Evolutionary conservation across 2,797 vertebrate genomes (phyloP), one percentile per base, ranked within the genome.

Genomic region (Chanos chanos): DNA sequence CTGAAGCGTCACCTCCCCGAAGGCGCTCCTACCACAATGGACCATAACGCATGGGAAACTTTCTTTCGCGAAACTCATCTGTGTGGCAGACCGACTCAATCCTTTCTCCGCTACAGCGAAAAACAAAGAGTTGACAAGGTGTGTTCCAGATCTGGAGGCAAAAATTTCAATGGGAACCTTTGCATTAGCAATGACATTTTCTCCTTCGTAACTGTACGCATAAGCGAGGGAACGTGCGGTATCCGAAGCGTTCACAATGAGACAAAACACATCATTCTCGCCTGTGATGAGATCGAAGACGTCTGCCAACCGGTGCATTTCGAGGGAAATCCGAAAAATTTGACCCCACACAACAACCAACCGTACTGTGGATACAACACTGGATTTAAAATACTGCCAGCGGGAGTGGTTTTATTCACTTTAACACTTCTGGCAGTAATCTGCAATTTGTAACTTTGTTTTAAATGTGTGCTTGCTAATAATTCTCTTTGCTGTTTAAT

Each of bases 201-300:
- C 71, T 61, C 39, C 0, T 91, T 89, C 9, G 43, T 87, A 30
- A 91, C 89, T 0, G 88, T 91, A 71, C 81, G 86, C 45, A 80
- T 78, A 10, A 0, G 19, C 0, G 16, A 0, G 0, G 80, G 65
- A 0, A 78, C 81, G 6, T 89, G 89, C 0, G 78, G 78, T 0
- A 84, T 91, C 66, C 72, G 0, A 45, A 84, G 9, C n/a, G 1
- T 89, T 3, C 24, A 0, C 0, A 0, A 28, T 2, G 87, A 91
- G 49, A 81, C 3, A 12, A 89, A 89, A 52, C 81, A 91, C 59
- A 78, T 91, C 73, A 89, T 91, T 70, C 80, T 91, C 55, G 88
- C 84, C 25, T 91, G 89, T 50, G 86, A 89, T 5, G 25, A 63
- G 12, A 57, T 90, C 39, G 53, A 50, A 0, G 79, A 87, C 15